phyloP scores from a whole-genome alignment of 2,888 invertebrate genomes.

The Dioctria rufipes region DNA sequence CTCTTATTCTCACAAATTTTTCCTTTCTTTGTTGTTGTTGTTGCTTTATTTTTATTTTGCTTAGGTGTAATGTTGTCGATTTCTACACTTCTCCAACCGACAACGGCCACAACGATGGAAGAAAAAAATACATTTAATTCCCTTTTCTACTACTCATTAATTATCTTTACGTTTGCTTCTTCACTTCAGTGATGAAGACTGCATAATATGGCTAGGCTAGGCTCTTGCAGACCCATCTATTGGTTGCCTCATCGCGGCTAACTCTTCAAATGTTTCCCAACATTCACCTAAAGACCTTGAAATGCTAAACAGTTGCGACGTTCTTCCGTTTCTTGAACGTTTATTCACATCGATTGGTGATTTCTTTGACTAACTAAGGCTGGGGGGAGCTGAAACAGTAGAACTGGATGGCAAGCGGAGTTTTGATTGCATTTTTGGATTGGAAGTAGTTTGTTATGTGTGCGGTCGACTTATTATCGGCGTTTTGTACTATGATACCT shows the following conservation, averaged over 20 bases:
- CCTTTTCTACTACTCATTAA: slow-evolving; percentile 42
- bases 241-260: slow-evolving; percentile 26
- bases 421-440: neutral
- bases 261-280: slow-evolving; percentile 38
- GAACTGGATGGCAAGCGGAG: slow-evolving; percentile 8
- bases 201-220: neutral
- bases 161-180: slow-evolving; percentile 39
- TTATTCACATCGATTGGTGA: neutral
- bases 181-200: slow-evolving; percentile 28
- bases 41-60: no score
- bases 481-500: neutral
- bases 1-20: neutral
- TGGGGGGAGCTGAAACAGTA: neutral
- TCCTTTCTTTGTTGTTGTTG: neutral
- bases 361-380: no score
- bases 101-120: neutral
- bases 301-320: slow-evolving; percentile 29
- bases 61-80: slow-evolving; percentile 14
- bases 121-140: slow-evolving; percentile 2
- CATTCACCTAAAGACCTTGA: slow-evolving; percentile 46
- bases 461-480: neutral
- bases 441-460: neutral
- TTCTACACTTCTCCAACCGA: slow-evolving; percentile 17
- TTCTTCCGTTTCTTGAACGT: slow-evolving; percentile 41
- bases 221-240: slow-evolving; percentile 24